Evolutionary conservation across 2,888 invertebrate genomes (phyloP).

Genomic region (Arenicola marina): DNA sequence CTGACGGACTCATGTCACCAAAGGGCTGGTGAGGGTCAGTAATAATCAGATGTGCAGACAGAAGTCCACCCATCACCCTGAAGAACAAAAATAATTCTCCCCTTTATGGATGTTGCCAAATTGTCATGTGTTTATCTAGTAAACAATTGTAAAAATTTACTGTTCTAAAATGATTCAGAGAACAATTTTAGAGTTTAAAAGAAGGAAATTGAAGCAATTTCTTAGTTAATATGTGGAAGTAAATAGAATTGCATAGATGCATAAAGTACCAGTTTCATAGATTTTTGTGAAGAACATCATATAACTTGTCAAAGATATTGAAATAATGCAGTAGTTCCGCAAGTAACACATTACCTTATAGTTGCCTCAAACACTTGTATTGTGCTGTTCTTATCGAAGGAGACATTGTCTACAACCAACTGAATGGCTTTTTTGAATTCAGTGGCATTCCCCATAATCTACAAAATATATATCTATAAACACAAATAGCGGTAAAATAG

Average conservation of each 20-base stretch:
- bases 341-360: slow-evolving; percentile 62
- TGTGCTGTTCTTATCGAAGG: slow-evolving; percentile 68
- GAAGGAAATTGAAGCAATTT: too few relatives aligned
- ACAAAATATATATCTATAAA: slow-evolving; percentile 25
- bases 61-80: slow-evolving; percentile 67
- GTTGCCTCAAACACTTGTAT: slow-evolving; percentile 72
- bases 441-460: slow-evolving; percentile 66
- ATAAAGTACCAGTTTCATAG: too few relatives aligned
- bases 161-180: background rate
- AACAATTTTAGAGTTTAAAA: background rate
- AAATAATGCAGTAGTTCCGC: too few relatives aligned
- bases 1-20: slow-evolving; percentile 62
- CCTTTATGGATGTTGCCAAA: background rate
- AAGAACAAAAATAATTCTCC: slow-evolving; percentile 23
- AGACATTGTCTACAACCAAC: slow-evolving; percentile 66
- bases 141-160: background rate
- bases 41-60: slow-evolving; percentile 70
- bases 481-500: too few relatives aligned
- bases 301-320: too few relatives aligned
- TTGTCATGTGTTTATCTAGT: background rate
- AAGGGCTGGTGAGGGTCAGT: slow-evolving; percentile 66
- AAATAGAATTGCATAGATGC: background rate
- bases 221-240: too few relatives aligned
- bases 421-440: slow-evolving; percentile 68
- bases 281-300: too few relatives aligned